Conservation (phyloP, 2,888 invertebrate species). For the Boloria selene region DNA sequence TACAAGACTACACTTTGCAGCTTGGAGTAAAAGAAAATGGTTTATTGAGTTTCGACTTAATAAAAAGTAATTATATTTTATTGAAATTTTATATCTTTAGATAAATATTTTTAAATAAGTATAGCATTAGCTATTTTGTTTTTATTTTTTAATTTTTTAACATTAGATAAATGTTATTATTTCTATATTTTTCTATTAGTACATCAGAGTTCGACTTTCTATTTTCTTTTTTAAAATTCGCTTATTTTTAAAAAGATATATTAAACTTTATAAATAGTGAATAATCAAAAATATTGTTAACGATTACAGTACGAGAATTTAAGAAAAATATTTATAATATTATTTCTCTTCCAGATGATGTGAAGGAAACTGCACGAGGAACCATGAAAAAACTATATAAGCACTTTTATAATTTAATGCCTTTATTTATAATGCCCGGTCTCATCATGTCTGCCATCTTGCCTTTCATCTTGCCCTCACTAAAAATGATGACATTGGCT, state of each 20-base stretch:
- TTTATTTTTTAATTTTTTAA: no score
- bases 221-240: no score
- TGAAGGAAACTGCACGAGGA: conserved; percentile 51
- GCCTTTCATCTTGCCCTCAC: conserved; percentile 85
- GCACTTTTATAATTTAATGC: conserved; percentile 68
- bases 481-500: conserved; percentile 85
- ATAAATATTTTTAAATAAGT: no score
- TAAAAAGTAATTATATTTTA: conserved; percentile 61
- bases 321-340: not conserved
- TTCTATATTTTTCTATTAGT: no score
- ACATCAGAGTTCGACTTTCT: no score
- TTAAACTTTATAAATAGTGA: no score
- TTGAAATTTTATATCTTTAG: not conserved
- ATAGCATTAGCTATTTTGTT: no score
- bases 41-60: conserved; percentile 72
- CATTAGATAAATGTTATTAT: no score
- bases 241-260: no score
- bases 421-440: conserved; percentile 83
- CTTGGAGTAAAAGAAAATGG: conserved; percentile 79
- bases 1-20: conserved; percentile 77
- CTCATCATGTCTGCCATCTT: conserved; percentile 85
- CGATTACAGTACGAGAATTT: no score
- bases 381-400: conserved; percentile 66
- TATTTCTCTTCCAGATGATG: conserved; percentile 51
- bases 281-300: no score